phyloP scores from a whole-genome alignment of 2,797 vertebrate genomes.

The Pipistrellus pygmaeus region DNA sequence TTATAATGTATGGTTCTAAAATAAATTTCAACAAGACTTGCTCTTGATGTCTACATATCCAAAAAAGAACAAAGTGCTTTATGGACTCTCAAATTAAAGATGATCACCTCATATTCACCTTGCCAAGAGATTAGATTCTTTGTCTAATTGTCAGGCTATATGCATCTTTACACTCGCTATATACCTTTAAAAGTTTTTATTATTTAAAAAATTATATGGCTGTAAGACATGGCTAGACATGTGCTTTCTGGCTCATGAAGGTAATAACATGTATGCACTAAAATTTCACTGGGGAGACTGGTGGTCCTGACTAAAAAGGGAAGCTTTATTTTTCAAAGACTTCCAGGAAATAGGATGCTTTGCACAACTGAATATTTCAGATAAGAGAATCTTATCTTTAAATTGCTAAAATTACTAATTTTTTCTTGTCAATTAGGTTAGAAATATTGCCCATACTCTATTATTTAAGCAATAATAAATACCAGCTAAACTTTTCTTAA shows the following conservation, averaged over 20 bases:
- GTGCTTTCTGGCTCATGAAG: constrained; percentile 2
- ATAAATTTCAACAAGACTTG: constrained; percentile 18
- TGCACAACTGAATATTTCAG: constrained; percentile 16
- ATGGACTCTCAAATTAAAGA: constrained; percentile 34
- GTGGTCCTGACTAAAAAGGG: background rate
- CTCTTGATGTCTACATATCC: background rate
- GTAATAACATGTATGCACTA: background rate
- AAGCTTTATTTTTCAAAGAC: constrained; percentile 31
- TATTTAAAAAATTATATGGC: constrained; percentile 10
- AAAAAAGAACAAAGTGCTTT: constrained; percentile 38
- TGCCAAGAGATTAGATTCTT: constrained; percentile 42
- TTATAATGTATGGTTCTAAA: background rate
- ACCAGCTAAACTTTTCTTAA: constrained; percentile 38
- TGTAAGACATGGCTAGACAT: constrained; percentile 28
- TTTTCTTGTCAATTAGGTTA: background rate
- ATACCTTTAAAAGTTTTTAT: constrained; percentile 20
- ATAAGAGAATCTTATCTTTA: constrained; percentile 55
- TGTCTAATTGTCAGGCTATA: background rate
- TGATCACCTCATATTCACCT: background rate
- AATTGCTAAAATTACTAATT: background rate
- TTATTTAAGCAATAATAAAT: constrained; percentile 55
- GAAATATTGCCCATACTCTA: background rate
- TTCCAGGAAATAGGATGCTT: constrained; percentile 9
- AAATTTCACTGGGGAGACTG: background rate
- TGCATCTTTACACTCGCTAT: background rate